Conservation (phyloP, 2,888 invertebrate genomes). For the Erynnis tages region DNA sequence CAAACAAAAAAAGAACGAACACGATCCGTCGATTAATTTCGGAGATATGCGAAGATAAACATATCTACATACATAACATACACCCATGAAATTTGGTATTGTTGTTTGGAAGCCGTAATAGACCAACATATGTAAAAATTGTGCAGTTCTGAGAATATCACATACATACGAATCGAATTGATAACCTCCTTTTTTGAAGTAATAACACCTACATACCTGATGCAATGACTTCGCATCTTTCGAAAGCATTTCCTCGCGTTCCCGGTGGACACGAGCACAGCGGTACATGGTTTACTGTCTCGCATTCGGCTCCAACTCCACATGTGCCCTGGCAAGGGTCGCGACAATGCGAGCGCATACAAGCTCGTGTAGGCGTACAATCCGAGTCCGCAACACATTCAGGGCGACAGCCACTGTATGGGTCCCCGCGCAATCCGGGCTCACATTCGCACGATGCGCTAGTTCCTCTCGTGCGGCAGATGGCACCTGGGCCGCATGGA, state of each 20-base stretch:
- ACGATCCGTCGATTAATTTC: no score
- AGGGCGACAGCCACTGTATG: conserved; percentile 88
- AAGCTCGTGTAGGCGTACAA: conserved; percentile 90
- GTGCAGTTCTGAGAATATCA: no score
- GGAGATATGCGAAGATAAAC: no score
- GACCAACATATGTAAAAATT: no score
- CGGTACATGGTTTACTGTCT: conserved; percentile 86
- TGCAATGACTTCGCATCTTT: conserved; percentile 77
- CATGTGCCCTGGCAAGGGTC: conserved; percentile 92
- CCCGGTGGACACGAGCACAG: conserved; percentile 87
- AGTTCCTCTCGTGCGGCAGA: conserved; percentile 87
- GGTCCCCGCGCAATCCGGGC: conserved; percentile 87
- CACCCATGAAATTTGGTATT: no score
- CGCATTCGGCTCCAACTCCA: conserved; percentile 90
- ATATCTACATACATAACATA: no score
- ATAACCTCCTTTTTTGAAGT: no score
- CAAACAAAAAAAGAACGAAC: no score
- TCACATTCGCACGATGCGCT: conserved; percentile 88
- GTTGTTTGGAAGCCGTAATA: no score
- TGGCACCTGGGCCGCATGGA: conserved; percentile 91
- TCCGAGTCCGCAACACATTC: conserved; percentile 95
- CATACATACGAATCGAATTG: no score
- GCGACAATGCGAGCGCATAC: conserved; percentile 90
- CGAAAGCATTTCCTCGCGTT: conserved; percentile 86
- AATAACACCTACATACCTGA: conserved; percentile 63